These are phyloP conservation scores for Asobara japonica DNA, from an alignment of 1,140 invertebrate genomes.

Conservation along the genomic window DNA sequence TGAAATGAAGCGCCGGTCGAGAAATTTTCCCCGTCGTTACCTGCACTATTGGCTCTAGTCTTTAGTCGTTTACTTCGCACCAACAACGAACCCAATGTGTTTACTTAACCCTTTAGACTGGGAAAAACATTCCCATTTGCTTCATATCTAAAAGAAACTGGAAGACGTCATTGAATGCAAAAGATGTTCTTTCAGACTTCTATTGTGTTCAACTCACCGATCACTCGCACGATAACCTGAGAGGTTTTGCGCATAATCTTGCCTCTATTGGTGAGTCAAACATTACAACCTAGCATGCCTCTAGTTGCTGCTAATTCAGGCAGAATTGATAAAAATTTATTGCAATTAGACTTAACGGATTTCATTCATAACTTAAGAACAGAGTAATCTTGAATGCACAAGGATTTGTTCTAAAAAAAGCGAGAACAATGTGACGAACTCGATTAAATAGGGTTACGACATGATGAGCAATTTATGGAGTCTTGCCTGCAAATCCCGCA, in stretches of 20 bases:
- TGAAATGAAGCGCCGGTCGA: background rate
- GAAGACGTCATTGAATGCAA: background rate
- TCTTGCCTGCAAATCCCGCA: conserved; percentile 50
- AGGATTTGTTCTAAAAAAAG: background rate
- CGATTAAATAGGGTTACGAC: conserved; percentile 51
- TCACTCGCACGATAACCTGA: background rate
- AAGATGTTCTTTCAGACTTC: background rate
- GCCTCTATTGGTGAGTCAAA: background rate
- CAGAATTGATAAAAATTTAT: background rate
- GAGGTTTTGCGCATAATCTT: background rate
- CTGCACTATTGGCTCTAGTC: conserved; percentile 9
- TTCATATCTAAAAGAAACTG: background rate
- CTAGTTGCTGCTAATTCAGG: too few species aligned
- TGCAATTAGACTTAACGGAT: too few species aligned
- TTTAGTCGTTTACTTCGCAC: background rate
- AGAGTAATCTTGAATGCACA: too few species aligned
- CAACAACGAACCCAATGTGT: background rate
- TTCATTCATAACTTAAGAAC: too few species aligned
- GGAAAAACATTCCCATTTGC: background rate
- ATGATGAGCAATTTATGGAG: conserved; percentile 47
- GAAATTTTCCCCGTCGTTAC: background rate
- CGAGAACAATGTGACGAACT: background rate
- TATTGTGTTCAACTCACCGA: background rate
- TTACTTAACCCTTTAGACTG: background rate
- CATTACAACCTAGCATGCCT: too few species aligned